These are phyloP conservation scores for Drosophila triauraria DNA, from an alignment of 1,140 invertebrate species.

Conservation along the genomic window DNA sequence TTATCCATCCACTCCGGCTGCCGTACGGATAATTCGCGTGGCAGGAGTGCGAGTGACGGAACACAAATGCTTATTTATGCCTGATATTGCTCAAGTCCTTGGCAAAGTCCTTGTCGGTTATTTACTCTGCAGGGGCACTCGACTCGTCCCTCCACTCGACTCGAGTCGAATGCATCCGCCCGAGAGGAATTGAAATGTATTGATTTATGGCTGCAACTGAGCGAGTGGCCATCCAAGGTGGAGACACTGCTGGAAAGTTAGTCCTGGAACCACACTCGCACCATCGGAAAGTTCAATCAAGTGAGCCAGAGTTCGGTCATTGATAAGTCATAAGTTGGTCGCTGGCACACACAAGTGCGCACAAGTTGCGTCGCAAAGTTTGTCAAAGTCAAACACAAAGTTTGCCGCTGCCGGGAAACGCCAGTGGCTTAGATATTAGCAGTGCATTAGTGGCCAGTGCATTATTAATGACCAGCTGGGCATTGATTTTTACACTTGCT, in stretches of 20 bases:
- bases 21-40: slow-evolving; percentile 23
- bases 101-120: slow-evolving; percentile 63
- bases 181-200: slow-evolving; percentile 74
- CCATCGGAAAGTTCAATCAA: slow-evolving; percentile 72
- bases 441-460: slow-evolving; percentile 70
- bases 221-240: slow-evolving; percentile 44
- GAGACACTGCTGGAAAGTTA: slow-evolving; percentile 54
- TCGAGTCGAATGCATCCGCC: slow-evolving; percentile 48
- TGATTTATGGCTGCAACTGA: slow-evolving; percentile 74
- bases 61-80: slow-evolving; percentile 59
- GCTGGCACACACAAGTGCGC: slow-evolving; percentile 45
- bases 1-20: slow-evolving; percentile 30
- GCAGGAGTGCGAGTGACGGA: slow-evolving; percentile 5
- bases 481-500: slow-evolving; percentile 58
- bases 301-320: slow-evolving; percentile 62
- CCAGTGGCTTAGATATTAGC: slow-evolving; percentile 64
- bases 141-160: slow-evolving; percentile 14
- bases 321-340: slow-evolving; percentile 56
- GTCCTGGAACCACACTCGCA: slow-evolving; percentile 48
- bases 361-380: slow-evolving; percentile 60
- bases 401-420: slow-evolving; percentile 36
- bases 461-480: slow-evolving; percentile 69
- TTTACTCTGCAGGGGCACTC: slow-evolving; percentile 65
- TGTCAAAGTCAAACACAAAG: slow-evolving; percentile 79
- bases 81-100: slow-evolving; percentile 54